Evolutionary conservation across 2,797 vertebrate genomes (phyloP).

Genomic region (Acanthurus leucopareius): DNA sequence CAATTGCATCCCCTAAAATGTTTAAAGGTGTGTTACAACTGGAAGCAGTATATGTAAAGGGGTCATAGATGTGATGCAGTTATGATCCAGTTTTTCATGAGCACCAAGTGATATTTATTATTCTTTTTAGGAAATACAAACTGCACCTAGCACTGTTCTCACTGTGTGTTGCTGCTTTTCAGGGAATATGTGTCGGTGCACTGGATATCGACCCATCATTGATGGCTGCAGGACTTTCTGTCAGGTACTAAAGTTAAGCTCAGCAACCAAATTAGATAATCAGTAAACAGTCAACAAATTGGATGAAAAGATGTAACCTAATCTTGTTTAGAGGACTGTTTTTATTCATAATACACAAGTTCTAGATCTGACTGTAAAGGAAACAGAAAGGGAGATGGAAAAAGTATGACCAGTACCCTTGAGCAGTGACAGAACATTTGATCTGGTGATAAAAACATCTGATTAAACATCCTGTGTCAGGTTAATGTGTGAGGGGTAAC

Average conservation of each 20-base stretch:
- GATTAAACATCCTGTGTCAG: no score
- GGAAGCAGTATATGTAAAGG: neutral
- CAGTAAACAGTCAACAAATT: no score
- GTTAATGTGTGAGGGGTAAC: neutral
- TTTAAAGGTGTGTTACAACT: neutral
- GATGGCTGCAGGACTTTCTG: constrained; percentile 85
- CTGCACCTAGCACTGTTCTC: neutral
- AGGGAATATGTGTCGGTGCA: constrained; percentile 88
- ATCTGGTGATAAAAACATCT: neutral
- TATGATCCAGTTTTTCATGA: neutral
- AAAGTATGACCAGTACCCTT: no score
- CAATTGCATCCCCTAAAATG: neutral
- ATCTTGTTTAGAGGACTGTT: no score
- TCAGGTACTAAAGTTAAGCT: constrained; percentile 64
- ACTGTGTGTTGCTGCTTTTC: constrained; percentile 4
- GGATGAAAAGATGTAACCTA: no score
- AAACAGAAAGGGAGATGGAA: no score
- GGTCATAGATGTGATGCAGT: no score
- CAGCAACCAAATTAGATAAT: no score
- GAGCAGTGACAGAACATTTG: no score
- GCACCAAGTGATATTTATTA: neutral
- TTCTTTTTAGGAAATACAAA: neutral
- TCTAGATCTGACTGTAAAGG: no score
- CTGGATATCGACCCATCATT: constrained; percentile 85
- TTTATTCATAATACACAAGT: no score